These are phyloP conservation scores for Pristiophorus japonicus DNA, from an alignment of 2,113 vertebrate genomes.

Conservation along the genomic window DNA sequence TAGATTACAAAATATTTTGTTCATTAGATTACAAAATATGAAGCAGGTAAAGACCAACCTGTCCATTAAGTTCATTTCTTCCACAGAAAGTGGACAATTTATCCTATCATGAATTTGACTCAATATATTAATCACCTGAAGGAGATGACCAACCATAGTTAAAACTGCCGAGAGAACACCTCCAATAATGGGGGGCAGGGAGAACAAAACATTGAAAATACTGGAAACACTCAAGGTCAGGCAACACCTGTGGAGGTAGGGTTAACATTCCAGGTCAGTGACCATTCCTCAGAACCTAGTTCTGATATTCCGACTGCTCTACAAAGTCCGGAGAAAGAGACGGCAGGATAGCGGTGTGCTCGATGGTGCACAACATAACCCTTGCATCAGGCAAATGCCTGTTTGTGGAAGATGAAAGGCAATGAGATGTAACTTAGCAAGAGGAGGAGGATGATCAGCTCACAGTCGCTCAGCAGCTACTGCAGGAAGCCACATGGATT, in stretches of 20 bases:
- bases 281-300: not conserved
- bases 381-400: not conserved
- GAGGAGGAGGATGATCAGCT: not conserved
- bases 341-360: not conserved
- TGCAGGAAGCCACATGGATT: not conserved
- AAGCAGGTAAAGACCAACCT: not conserved
- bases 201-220: too few relatives aligned
- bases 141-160: not conserved
- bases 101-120: not conserved
- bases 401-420: not conserved
- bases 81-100: not conserved
- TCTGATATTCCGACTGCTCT: not conserved
- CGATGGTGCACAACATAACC: not conserved
- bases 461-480: not conserved
- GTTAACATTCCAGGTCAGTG: not conserved
- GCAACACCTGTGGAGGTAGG: not conserved
- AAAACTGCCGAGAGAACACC: not conserved
- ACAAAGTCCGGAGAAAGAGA: not conserved
- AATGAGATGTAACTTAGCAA: not conserved
- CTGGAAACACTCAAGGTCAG: not conserved
- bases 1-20: not conserved
- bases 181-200: not conserved
- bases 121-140: not conserved
- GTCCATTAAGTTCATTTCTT: not conserved
- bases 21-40: not conserved